A percentile compares a stretch with the other conserved stretches of the same genome.
phyloP scores from a whole-genome alignment of 2,797 vertebrate genomes.

The Enteromius viviparus region DNA sequence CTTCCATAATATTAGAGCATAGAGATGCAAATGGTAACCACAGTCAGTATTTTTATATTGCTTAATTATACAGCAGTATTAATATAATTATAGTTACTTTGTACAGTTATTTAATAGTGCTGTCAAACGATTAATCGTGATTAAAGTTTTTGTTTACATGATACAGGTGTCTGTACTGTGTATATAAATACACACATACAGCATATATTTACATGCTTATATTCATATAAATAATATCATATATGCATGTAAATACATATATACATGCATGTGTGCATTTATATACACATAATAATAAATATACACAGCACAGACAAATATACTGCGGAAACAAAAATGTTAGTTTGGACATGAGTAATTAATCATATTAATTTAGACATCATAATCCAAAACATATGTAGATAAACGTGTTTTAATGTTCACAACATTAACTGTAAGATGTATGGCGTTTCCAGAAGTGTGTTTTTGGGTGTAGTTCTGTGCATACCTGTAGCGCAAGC shows the following conservation, averaged over 20 bases:
- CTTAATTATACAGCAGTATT: background rate
- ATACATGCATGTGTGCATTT: no score
- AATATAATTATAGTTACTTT: background rate
- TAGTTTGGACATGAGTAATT: background rate
- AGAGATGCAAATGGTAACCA: background rate
- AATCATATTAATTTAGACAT: background rate
- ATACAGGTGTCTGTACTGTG: no score
- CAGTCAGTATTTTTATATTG: background rate
- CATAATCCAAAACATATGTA: background rate
- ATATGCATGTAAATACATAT: no score
- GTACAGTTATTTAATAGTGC: background rate
- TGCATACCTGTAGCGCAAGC: conserved; percentile 18
- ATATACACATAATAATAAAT: no score
- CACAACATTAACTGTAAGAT: background rate
- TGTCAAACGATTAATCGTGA: no score
- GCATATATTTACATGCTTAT: no score
- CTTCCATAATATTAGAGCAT: background rate
- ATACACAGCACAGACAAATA: no score
- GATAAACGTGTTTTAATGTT: background rate
- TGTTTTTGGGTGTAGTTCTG: conserved; percentile 35
- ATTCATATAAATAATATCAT: no score
- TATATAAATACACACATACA: no score
- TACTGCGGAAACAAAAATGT: no score
- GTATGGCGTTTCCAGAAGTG: background rate
- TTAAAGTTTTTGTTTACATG: no score